phyloP scores from a whole-genome alignment of 2,113 vertebrate species.

The Andinoacara biseriatus region DNA sequence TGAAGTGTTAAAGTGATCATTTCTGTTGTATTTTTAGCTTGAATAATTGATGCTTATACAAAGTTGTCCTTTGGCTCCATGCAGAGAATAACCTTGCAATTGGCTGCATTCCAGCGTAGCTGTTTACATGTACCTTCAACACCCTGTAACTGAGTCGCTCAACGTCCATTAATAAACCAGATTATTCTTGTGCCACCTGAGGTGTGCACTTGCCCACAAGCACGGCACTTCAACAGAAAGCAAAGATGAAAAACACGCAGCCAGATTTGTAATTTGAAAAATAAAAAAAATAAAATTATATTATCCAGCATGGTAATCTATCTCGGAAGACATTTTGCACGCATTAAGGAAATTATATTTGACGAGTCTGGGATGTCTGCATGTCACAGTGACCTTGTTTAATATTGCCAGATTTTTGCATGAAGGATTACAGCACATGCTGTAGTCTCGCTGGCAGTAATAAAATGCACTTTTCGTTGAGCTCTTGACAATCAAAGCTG shows the following conservation, averaged over 20 bases:
- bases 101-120: slow-evolving; percentile 32
- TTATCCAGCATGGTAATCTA: neutral
- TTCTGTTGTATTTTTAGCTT: slow-evolving; percentile 1
- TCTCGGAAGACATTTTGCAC: neutral
- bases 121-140: slow-evolving; percentile 52
- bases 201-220: slow-evolving; percentile 16
- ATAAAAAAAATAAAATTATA: neutral
- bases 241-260: neutral
- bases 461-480: slow-evolving; percentile 11
- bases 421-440: neutral
- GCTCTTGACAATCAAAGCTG: slow-evolving; percentile 9
- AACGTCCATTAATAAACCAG: slow-evolving; percentile 51
- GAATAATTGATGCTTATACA: neutral
- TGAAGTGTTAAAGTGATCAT: neutral
- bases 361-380: neutral
- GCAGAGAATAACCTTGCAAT: slow-evolving; percentile 27
- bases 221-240: neutral
- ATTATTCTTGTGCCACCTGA: slow-evolving; percentile 38
- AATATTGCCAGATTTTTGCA: neutral
- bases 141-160: slow-evolving; percentile 35
- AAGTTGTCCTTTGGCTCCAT: slow-evolving; percentile 8
- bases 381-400: slow-evolving; percentile 7
- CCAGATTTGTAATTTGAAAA: neutral
- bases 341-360: neutral
- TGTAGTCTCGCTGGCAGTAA: neutral